Base-by-base conservation (phyloP, 2,797 vertebrate species). In the Otolemur crassicaudatus region DNA sequence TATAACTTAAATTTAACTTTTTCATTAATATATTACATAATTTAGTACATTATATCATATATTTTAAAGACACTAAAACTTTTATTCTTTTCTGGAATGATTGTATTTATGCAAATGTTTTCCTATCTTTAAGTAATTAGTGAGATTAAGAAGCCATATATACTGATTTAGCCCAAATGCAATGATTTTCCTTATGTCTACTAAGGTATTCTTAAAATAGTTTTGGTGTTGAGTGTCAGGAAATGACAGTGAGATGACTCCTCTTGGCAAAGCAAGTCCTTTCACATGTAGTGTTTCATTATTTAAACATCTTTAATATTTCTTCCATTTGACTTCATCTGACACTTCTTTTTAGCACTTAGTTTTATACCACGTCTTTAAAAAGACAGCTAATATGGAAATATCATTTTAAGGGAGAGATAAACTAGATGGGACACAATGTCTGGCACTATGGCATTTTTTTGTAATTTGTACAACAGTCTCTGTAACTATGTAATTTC, bases 71-170 rank as follows among this genome's bases (percentile, higher is more conserved):
- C 29, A 85, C 80, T 92, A 82, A 77, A 17, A 69, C 53, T 76
- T 76, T 72, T 81, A 76, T 83, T 94, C 34, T 86, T 58, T 94
- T 70, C 31, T 70, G 70, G 3, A 87, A 46, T 9, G 70, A 8
- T 46, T 93, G 91, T 88, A 53, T 87, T 79, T 72, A 60, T 85
- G 77, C 5, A 91, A 29, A 63, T 90, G 58, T 58, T 96, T 34
- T 79, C 12, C 58, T 94, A 2, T 87, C 11, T 87, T 60, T n/a
- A 84, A 61, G 84, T 76, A 63, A 73, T 85, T 69, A 63, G 3
- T 94, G 70, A 93, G 70, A 77, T 89, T 95, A 94, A 95, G 67
- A 96, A 96, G 91, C 8, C 49, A 5, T 81, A 77, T 79, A 3
- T 94, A 49, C 58, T 76, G 77, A 60, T 79, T 63, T 83, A 72